phyloP scores from a whole-genome alignment of 1,140 invertebrate genomes.

The Proctacanthus coquilletti region DNA sequence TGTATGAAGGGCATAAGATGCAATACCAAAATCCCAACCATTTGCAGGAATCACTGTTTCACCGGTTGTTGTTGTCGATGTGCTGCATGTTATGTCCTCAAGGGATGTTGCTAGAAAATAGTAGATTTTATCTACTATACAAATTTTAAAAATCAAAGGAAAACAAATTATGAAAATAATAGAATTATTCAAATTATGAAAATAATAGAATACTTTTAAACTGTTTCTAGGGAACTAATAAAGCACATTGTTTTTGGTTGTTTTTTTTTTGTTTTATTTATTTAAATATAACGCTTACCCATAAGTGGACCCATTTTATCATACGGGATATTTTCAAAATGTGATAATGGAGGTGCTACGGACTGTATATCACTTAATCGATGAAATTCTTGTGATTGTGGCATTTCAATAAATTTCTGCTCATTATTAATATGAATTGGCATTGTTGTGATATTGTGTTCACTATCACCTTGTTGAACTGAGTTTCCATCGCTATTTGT shows the following conservation, averaged over 20 bases:
- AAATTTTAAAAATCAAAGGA: not conserved
- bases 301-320: conserved; percentile 17
- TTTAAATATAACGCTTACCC: conserved; percentile 5
- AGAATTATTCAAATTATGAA: no score
- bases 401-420: not conserved
- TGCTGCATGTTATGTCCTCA: conserved; percentile 18
- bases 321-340: conserved; percentile 26
- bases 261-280: not conserved
- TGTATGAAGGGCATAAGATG: conserved; percentile 25
- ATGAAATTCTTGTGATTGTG: not conserved
- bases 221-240: not conserved
- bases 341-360: conserved; percentile 22
- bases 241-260: not conserved
- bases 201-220: no score
- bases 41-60: conserved; percentile 23
- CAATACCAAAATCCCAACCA: conserved; percentile 26
- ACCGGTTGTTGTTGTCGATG: conserved; percentile 19
- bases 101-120: conserved; percentile 12
- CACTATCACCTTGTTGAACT: not conserved
- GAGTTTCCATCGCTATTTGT: conserved; percentile 33
- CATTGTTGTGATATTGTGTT: conserved; percentile 2
- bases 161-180: no score
- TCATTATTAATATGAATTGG: not conserved
- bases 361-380: conserved; percentile 22
- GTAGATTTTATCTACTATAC: not conserved